Base-by-base conservation (phyloP, 2,888 invertebrate genomes). In the Eupelmus urozonus region DNA sequence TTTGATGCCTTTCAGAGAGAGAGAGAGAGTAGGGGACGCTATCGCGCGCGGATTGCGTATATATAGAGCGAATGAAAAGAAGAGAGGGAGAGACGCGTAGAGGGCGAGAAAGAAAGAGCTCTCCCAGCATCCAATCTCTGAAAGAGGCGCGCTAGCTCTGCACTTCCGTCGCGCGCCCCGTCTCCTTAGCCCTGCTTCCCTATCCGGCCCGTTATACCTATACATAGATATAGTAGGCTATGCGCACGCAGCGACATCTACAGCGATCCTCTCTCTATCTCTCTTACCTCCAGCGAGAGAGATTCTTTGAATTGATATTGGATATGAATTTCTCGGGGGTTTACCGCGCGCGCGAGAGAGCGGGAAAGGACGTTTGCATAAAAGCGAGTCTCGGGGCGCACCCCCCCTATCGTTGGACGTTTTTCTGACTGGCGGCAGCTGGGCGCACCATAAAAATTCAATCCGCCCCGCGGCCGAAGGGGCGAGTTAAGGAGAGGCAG, bases 251-350 rank as follows among this genome's bases (percentile, higher is more conserved):
- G n/a, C n/a, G n/a, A n/a, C n/a, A n/a, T 49, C 23, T 29, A 13
- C n/a, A n/a, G 9, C n/a, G 16, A 34, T 25, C 16, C 45, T 1
- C 63, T 25, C 29, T n/a, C n/a, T 1, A 4, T 40, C 20, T 16
- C 7, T 18, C 18, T 9, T 49, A 25, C 57, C 45, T 59, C 27
- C 42, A 53, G 25, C n/a, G 40, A 40, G 25, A 4, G 42, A 69
- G 69, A 67, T 78, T 51, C 69, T 53, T 67, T 67, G 69, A 79
- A 76, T 73, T 72, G 72, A 76, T 79, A 79, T 79, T 76, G 69
- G 76, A 73, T 79, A 79, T 79, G 79, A 72, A 79, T 79, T 79
- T 65, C 75, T 62, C 51, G 34, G 16, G 65, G 66, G 42, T 63
- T 51, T 53, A 67, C 20, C 40, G 63, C 55, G 13, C 34, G 18